Evolutionary conservation across 2,113 vertebrate species (phyloP).

Genomic region (Rostratula benghalensis): DNA sequence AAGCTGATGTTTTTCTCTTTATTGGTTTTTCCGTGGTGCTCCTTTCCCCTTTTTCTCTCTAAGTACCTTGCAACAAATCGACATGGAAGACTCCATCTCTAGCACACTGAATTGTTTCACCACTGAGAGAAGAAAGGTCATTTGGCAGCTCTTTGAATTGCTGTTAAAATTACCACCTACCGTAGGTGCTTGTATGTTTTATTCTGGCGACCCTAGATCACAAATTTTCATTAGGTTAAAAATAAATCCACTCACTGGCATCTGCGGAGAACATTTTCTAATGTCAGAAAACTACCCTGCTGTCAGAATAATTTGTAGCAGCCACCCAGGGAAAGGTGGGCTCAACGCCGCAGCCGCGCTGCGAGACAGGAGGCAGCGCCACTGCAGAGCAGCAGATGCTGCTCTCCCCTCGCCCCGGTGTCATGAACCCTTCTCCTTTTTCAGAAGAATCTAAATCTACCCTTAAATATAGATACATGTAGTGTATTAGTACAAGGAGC

Average conservation of each 20-base stretch:
- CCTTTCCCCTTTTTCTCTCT: background rate
- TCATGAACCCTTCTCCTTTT: background rate
- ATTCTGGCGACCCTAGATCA: background rate
- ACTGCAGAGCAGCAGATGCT: background rate
- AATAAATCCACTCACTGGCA: background rate
- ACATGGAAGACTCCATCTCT: background rate
- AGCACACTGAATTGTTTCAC: background rate
- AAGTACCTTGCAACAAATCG: background rate
- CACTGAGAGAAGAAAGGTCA: background rate
- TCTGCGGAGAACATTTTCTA: background rate
- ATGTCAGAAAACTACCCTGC: background rate
- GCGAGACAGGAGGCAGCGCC: background rate
- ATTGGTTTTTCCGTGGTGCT: background rate
- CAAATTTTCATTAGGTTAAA: background rate
- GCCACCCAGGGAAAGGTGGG: background rate
- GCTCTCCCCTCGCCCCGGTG: background rate
- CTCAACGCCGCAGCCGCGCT: rapidly evolving
- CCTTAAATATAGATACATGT: background rate
- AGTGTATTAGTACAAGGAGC: background rate
- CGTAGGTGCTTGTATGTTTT: background rate
- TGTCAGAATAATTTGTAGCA: background rate
- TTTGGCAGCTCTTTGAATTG: background rate
- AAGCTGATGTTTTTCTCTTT: background rate
- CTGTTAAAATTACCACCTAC: background rate
- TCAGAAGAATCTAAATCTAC: background rate